phyloP scores from a whole-genome alignment of 2,888 invertebrate species.

The Lottia gigantea region DNA sequence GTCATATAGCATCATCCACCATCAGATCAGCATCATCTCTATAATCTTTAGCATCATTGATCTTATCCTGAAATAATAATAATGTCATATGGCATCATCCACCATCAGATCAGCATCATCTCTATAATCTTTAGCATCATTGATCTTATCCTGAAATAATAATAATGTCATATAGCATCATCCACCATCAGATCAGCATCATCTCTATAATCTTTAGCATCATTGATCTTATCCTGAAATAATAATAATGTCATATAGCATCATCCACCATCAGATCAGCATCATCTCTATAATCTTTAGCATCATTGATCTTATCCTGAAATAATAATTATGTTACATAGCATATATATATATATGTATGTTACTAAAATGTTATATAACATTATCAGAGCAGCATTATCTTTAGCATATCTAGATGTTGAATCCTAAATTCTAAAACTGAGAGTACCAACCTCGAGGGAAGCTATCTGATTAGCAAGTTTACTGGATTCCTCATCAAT shows the following conservation, averaged over 20 bases:
- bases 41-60: background rate
- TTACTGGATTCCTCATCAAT: slow-evolving; percentile 24
- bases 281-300: background rate
- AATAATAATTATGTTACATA: too few species aligned
- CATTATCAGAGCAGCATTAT: background rate
- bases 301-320: background rate
- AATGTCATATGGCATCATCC: too few species aligned
- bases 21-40: background rate
- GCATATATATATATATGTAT: too few species aligned
- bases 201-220: background rate
- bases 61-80: background rate
- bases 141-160: background rate
- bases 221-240: background rate
- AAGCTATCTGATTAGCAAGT: slow-evolving; percentile 16
- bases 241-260: too few species aligned
- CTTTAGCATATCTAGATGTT: background rate
- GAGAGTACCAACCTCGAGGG: slow-evolving; percentile 20
- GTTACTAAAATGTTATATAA: too few species aligned
- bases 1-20: too few species aligned
- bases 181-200: background rate
- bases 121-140: background rate
- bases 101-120: background rate
- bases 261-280: too few species aligned
- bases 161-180: too few species aligned
- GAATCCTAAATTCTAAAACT: background rate